phyloP scores from a whole-genome alignment of 2,888 invertebrate genomes.

The Elegia similella region DNA sequence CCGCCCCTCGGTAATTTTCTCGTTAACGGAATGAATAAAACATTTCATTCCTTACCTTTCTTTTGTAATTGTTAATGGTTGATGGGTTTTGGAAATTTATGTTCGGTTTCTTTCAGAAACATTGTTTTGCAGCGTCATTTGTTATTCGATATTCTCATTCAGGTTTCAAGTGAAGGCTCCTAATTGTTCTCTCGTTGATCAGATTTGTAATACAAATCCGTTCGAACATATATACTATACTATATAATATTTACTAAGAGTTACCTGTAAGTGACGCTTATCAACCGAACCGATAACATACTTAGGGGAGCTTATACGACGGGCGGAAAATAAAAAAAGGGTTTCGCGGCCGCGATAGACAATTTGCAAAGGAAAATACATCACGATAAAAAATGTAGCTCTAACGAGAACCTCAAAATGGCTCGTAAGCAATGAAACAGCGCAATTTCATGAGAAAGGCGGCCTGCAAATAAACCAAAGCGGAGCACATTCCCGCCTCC shows the following conservation, averaged over 20 bases:
- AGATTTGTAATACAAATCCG: constrained; percentile 28
- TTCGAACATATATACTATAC: neutral
- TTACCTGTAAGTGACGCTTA: constrained; percentile 19
- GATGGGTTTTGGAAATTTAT: constrained; percentile 77
- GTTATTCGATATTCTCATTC: constrained; percentile 51
- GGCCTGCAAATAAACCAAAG: constrained; percentile 76
- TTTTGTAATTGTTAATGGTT: constrained; percentile 80
- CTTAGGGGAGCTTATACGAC: constrained; percentile 19
- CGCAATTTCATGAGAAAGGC: constrained; percentile 77
- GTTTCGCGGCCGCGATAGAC: constrained; percentile 43
- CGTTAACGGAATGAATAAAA: constrained; percentile 81
- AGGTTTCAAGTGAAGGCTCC: constrained; percentile 36
- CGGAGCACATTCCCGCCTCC: constrained; percentile 75
- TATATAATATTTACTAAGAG: neutral
- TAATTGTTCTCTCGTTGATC: constrained; percentile 33
- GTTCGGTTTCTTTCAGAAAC: constrained; percentile 59
- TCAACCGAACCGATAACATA: constrained; percentile 30
- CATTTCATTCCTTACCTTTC: constrained; percentile 80
- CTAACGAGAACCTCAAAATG: constrained; percentile 73
- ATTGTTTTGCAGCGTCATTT: constrained; percentile 53
- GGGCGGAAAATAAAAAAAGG: constrained; percentile 43
- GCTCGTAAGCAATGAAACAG: constrained; percentile 77
- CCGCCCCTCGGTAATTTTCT: constrained; percentile 78
- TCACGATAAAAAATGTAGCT: constrained; percentile 68
- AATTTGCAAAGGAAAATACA: constrained; percentile 64